Evolutionary conservation across 2,113 vertebrate species (phyloP), one percentile per base, ranked within the genome.

Genomic region (Actinemys pallida): DNA sequence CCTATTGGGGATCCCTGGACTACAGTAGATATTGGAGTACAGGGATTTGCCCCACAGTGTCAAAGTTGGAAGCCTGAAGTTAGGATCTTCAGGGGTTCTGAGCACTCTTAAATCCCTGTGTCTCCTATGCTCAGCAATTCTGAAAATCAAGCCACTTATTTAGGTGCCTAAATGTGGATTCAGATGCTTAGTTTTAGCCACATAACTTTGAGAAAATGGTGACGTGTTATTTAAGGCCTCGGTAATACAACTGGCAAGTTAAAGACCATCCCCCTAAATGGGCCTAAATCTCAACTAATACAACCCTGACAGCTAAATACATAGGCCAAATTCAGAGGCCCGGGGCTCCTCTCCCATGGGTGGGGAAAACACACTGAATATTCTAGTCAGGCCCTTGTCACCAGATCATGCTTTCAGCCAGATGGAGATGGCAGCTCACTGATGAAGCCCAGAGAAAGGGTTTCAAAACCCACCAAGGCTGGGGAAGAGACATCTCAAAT

Each of bases 31-130:
- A 90, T 47, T 75, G n/a, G n/a, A 91, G 90, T n/a, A 86, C 65
- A 57, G 72, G 53, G 86, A 94, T 75, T 87, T 57, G 65, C 78
- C 96, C 87, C 92, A 86, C 76, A 81, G 87, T 20, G 49, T 84
- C 90, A 75, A 83, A 92, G 83, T 47, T 83, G 78, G 92, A 94
- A 96, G 90, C 59, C 59, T 90, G 16, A 80, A 84, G 80, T 45
- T 69, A 35, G n/a, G 78, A 39, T 84, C 62, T 87, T 91, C 19
- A 35, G n/a, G 65, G 65, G 35, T 72, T 83, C 79, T 88, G 87
- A 91, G 75, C 31, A 11, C 0, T 5, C 20, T 72, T 65, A 57
- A 76, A 87, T 47, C 84, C 89, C n/a, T 47, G 69, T 47, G 20
- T 45, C 78, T 57, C 3, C 11, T 47, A 83, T 3, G 17, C n/a